Percentiles rank a stretch among this genome's conserved stretches.
phyloP scores from a whole-genome alignment of 2,888 invertebrate species.

The Hydraecia micacea region DNA sequence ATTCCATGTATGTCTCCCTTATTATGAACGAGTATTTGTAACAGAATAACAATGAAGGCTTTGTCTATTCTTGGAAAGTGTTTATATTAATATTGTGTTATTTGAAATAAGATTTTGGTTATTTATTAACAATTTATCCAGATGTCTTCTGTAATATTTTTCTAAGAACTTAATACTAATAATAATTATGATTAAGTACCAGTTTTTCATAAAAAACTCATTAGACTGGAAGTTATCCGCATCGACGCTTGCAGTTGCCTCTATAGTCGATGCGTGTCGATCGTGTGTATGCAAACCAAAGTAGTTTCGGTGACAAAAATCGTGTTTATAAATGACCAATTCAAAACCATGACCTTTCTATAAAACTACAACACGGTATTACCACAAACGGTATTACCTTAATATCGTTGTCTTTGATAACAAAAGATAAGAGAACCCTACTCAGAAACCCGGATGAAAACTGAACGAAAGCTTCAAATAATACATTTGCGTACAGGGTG shows the following conservation, averaged over 20 bases:
- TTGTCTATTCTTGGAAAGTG: slow-evolving; percentile 20
- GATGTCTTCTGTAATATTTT: neutral
- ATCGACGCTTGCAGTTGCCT: neutral
- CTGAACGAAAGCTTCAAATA: slow-evolving; percentile 31
- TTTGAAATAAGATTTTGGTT: neutral
- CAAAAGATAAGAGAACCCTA: slow-evolving; percentile 21
- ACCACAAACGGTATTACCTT: slow-evolving; percentile 13
- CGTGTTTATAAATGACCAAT: neutral
- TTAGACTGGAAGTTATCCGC: neutral
- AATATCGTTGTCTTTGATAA: slow-evolving; percentile 23
- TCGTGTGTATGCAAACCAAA: neutral
- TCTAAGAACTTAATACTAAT: no score
- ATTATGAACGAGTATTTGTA: slow-evolving; percentile 33
- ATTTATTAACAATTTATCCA: neutral
- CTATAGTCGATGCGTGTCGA: neutral
- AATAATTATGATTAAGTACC: neutral
- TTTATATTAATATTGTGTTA: slow-evolving; percentile 9
- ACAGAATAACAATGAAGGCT: slow-evolving; percentile 20
- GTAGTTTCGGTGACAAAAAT: neutral
- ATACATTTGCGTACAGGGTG: slow-evolving; percentile 40
- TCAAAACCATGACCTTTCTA: neutral
- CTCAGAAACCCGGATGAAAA: slow-evolving; percentile 25
- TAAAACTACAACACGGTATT: slow-evolving; percentile 23
- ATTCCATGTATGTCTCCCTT: slow-evolving; percentile 28
- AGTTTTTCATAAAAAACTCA: neutral